A percentile compares a stretch with the other conserved stretches of the same genome.
Evolutionary conservation across 1,140 invertebrate genomes (phyloP).

Genomic region (Lysiphlebus fabarum): DNA sequence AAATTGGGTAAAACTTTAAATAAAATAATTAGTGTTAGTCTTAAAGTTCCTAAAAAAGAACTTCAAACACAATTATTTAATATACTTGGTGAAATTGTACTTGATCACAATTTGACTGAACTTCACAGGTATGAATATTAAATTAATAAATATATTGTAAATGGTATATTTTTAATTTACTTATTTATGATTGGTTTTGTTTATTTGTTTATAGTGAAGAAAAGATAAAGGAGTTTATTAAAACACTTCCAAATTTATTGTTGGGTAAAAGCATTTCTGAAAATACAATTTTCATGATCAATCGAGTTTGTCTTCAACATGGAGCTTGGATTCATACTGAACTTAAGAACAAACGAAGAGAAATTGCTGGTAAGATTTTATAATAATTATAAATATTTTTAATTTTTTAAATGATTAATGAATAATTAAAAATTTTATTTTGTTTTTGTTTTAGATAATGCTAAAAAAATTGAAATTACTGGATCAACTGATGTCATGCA

Average conservation of each 20-base stretch:
- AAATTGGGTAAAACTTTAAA: conserved; percentile 34
- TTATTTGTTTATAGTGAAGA: conserved; percentile 34
- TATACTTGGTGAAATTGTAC: conserved; percentile 51
- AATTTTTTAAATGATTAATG: conserved; percentile 12
- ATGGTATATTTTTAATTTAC: no score
- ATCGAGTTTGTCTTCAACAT: conserved; percentile 41
- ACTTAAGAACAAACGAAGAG: conserved; percentile 37
- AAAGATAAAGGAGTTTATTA: conserved; percentile 41
- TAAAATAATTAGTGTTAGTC: conserved; percentile 33
- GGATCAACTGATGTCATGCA: conserved; percentile 37
- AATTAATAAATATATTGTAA: not conserved
- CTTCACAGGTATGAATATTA: conserved; percentile 41
- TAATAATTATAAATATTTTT: conserved; percentile 16
- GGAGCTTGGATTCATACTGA: conserved; percentile 39
- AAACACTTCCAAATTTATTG: conserved; percentile 40
- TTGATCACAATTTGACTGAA: conserved; percentile 43
- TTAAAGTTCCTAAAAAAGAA: conserved; percentile 33
- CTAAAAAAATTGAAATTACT: conserved; percentile 41
- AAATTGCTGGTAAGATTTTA: conserved; percentile 42
- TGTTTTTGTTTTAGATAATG: conserved; percentile 45
- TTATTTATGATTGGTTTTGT: not conserved
- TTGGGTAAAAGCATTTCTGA: conserved; percentile 39
- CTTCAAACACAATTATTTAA: conserved; percentile 38
- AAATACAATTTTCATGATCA: conserved; percentile 41
- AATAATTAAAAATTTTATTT: conserved; percentile 19